A percentile compares a stretch with the other conserved stretches of the same genome.
Evolutionary conservation across 2,888 invertebrate species (phyloP).

Genomic region (Teleiodes luculella): DNA sequence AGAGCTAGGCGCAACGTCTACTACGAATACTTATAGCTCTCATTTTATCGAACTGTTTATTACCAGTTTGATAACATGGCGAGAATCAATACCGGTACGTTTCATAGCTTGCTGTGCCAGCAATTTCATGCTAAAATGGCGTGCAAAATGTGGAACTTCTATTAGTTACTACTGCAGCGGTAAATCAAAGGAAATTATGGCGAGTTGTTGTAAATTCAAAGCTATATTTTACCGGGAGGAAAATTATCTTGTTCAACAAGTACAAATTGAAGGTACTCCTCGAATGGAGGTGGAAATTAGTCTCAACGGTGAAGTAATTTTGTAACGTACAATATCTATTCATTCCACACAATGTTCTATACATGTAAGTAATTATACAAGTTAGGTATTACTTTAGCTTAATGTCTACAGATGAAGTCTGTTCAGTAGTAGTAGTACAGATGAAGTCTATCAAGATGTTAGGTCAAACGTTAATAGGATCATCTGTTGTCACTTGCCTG

Average conservation of each 20-base stretch:
- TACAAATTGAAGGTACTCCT: slow-evolving; percentile 37
- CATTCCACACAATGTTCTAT: background rate
- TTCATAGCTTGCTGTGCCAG: slow-evolving; percentile 36
- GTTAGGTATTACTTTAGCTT: background rate
- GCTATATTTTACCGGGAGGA: slow-evolving; percentile 48
- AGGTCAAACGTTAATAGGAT: slow-evolving; percentile 1
- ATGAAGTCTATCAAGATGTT: too few relatives aligned
- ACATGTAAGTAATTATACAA: background rate
- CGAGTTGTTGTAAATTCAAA: slow-evolving; percentile 38
- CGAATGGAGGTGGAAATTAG: slow-evolving; percentile 34
- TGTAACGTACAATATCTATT: slow-evolving; percentile 23
- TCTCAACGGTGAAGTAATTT: slow-evolving; percentile 28
- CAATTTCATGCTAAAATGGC: slow-evolving; percentile 51
- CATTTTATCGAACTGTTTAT: slow-evolving; percentile 36
- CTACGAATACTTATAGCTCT: slow-evolving; percentile 16
- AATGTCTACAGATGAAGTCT: background rate
- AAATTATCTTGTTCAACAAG: slow-evolving; percentile 53
- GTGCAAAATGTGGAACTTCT: slow-evolving; percentile 48
- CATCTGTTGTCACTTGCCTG: too few relatives aligned
- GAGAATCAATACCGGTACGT: slow-evolving; percentile 30
- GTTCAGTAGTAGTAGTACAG: too few relatives aligned
- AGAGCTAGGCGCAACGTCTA: background rate
- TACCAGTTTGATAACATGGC: slow-evolving; percentile 33
- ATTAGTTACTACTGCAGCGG: slow-evolving; percentile 43
- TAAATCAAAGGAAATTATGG: slow-evolving; percentile 62